Percentiles rank a stretch among this genome's conserved stretches.
These are phyloP conservation scores for Dinocampus coccinellae DNA, from an alignment of 2,888 invertebrate species.

Conservation along the genomic window DNA sequence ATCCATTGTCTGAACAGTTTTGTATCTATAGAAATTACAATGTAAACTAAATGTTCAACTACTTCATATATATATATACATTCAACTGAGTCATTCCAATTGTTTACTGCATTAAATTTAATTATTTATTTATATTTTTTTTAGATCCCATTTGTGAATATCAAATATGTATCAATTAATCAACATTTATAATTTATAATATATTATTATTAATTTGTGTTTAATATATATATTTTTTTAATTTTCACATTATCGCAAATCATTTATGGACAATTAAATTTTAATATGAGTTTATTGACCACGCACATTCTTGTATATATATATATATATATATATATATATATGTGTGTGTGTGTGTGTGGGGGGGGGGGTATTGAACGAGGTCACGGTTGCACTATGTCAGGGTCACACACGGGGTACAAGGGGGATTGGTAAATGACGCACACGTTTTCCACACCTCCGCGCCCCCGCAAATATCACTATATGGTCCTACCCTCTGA, in stretches of 20 bases:
- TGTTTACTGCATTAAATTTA: no score
- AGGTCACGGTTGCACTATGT: constrained; percentile 62
- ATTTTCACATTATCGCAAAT: no score
- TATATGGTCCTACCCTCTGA: constrained; percentile 59
- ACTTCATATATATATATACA: no score
- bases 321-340: background rate
- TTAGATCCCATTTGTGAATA: no score
- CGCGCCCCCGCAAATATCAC: constrained; percentile 15
- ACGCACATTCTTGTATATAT: background rate
- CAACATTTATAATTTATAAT: no score
- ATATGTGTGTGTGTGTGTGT: background rate
- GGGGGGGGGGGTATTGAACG: constrained; percentile 49
- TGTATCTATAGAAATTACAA: constrained; percentile 1
- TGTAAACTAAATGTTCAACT: constrained; percentile 2
- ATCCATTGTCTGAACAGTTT: constrained; percentile 48
- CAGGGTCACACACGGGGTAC: constrained; percentile 53
- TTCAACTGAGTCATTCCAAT: no score
- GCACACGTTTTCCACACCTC: constrained; percentile 30
- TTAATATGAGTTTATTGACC: no score
- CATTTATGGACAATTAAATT: no score
- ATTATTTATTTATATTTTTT: no score
- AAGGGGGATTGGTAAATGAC: constrained; percentile 31
- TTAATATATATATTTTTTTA: no score
- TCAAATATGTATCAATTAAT: no score
- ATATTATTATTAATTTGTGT: no score